phyloP scores from a whole-genome alignment of 2,888 invertebrate species.

The Lucinisca nassula region DNA sequence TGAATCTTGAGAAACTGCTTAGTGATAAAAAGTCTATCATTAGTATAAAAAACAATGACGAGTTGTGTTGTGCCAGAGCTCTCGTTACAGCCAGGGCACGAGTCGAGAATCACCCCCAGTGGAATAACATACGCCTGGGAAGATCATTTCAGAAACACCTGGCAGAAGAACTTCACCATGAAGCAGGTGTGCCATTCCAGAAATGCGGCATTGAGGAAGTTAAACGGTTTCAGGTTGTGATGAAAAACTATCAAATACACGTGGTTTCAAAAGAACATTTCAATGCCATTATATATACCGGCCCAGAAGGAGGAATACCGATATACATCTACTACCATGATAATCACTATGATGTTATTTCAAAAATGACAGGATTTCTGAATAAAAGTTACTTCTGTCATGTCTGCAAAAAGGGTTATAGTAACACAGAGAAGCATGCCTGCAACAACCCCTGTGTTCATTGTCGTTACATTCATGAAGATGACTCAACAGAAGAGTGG shows the following conservation, averaged over 20 bases:
- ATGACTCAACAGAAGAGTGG: background rate
- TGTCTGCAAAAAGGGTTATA: conserved; percentile 28
- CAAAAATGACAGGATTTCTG: conserved; percentile 53
- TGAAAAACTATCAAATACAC: conserved; percentile 41
- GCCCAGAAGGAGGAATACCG: conserved; percentile 41
- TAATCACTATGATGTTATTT: conserved; percentile 59
- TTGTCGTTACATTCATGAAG: conserved; percentile 31
- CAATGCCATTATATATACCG: conserved; percentile 47
- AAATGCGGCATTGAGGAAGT: conserved; percentile 58
- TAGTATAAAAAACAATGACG: conserved; percentile 49
- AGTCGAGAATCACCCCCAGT: conserved; percentile 46
- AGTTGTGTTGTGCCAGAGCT: conserved; percentile 61
- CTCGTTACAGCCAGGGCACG: conserved; percentile 60
- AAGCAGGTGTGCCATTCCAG: conserved; percentile 19
- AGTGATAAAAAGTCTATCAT: conserved; percentile 29
- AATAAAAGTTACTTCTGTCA: conserved; percentile 31
- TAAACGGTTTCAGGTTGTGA: conserved; percentile 40
- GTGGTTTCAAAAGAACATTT: conserved; percentile 53
- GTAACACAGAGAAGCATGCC: background rate
- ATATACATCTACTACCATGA: conserved; percentile 52
- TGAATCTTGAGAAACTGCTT: background rate
- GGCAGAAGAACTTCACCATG: too few relatives aligned
- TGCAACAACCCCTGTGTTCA: conserved; percentile 39
- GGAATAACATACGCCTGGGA: conserved; percentile 42
- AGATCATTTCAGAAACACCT: conserved; percentile 31